Percentiles rank a stretch among this genome's conserved stretches.
Evolutionary conservation across 1,140 invertebrate genomes (phyloP).

Genomic region (Popillia japonica): DNA sequence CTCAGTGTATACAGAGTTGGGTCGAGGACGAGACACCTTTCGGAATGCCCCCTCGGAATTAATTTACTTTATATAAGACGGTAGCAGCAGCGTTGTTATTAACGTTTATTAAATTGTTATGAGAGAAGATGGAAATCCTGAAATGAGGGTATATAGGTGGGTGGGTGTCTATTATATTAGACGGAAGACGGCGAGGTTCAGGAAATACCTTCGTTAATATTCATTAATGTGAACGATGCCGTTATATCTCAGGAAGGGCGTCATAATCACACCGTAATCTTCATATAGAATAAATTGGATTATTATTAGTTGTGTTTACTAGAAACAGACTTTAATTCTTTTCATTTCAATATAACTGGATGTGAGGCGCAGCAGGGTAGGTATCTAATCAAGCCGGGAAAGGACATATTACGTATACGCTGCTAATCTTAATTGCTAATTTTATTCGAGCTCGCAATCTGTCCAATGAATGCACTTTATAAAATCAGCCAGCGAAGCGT

Average conservation of each 20-base stretch:
- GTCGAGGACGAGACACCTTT: slow-evolving; percentile 40
- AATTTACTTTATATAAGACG: slow-evolving; percentile 50
- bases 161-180: background rate
- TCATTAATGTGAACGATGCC: background rate
- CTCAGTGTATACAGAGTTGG: slow-evolving; percentile 16
- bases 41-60: slow-evolving; percentile 47
- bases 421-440: slow-evolving; percentile 19
- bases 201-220: background rate
- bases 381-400: slow-evolving; percentile 10
- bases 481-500: slow-evolving; percentile 13
- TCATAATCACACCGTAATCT: too few species aligned
- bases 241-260: too few species aligned
- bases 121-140: slow-evolving; percentile 41
- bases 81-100: slow-evolving; percentile 42
- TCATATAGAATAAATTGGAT: too few species aligned
- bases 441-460: slow-evolving; percentile 18
- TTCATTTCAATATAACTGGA: background rate
- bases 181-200: background rate
- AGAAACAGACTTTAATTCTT: too few species aligned
- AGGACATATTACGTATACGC: background rate
- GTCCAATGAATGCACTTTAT: slow-evolving; percentile 18
- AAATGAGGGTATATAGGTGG: background rate
- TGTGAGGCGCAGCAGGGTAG: background rate
- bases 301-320: too few species aligned
- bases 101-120: slow-evolving; percentile 53